Evolutionary conservation across 2,888 invertebrate species (phyloP), one percentile per base, ranked within the genome.

Genomic region (Rotaria macrura): DNA sequence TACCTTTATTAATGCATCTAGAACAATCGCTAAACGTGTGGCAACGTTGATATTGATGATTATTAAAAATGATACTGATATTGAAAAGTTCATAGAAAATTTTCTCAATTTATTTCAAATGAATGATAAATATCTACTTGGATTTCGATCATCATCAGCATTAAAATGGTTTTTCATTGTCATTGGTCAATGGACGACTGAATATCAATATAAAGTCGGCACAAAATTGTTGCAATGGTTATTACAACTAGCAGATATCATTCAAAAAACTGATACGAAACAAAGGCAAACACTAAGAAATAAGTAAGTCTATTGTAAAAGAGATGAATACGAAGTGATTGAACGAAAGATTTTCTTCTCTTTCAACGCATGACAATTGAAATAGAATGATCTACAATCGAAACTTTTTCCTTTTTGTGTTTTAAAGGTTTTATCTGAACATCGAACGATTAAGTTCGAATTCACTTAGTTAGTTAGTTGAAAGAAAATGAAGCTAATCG

Each of bases 81-180:
- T 43, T 10, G 40, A 43, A 43, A 43, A 40, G 43, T 79, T 79
- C 43, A 43, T 79, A 43, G 43, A 79, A 23, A 40, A 79, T 14
- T 79, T 79, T 79, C 20, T 79, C 25, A 79, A 79, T 79, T n/a
- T 43, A 79, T 79, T 79, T 79, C 79, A 40, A 79, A 43, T 40
- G 40, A 79, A 79, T 43, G 20, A 34, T 65, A 25, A 65, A 65
- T 65, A 34, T 52, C 29, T 85, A 25, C 29, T 47, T 10, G 47
- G 84, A 29, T 84, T 86, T 79, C n/a, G 74, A 43, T 65, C 65
- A 17, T 83, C 79, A 40, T 54, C 84, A 14, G 72, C 86, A 29
- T 84, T 86, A 54, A 84, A 86, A 47, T 86, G 86, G 84, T 86
- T 84, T 79, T 86, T 86, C 57, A 29, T 86, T 23, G 25, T 86